Conservation (phyloP, 2,888 invertebrate species). For the Eupithecia subfuscata region DNA sequence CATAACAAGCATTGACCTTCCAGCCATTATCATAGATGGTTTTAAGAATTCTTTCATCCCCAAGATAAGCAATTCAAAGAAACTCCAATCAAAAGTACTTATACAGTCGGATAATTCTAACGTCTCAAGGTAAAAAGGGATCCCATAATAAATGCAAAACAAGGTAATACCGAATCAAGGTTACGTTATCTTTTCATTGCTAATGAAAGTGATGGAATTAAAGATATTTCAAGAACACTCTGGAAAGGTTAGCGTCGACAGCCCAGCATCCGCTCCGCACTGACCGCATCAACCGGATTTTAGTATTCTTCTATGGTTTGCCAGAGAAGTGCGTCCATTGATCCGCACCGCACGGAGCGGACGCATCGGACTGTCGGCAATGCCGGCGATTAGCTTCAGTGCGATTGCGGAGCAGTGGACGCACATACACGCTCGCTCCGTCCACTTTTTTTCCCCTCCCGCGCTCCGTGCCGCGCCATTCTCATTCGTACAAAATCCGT, state of each 20-base stretch:
- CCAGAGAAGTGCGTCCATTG: too few species aligned
- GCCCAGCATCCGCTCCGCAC: too few species aligned
- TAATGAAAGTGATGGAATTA: not conserved
- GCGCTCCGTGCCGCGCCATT: too few species aligned
- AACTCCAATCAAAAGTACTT: not conserved
- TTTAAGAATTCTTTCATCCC: not conserved
- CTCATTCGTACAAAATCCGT: too few species aligned
- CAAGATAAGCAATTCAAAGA: not conserved
- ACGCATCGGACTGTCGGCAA: too few species aligned
- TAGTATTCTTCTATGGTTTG: too few species aligned
- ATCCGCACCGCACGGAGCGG: too few species aligned
- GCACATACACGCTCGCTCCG: too few species aligned
- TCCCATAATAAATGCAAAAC: slow-evolving; percentile 1
- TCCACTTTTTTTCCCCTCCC: too few species aligned
- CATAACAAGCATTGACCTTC: not conserved
- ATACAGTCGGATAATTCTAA: not conserved
- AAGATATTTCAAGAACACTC: not conserved
- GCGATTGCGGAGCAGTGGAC: too few species aligned
- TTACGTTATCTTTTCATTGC: not conserved
- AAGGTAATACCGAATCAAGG: not conserved
- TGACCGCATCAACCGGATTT: too few species aligned
- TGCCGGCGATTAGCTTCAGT: too few species aligned
- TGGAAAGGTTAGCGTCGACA: not conserved
- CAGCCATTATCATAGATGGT: not conserved
- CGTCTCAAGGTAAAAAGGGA: not conserved